phyloP scores from a whole-genome alignment of 2,797 vertebrate genomes.

The Avahi laniger region DNA sequence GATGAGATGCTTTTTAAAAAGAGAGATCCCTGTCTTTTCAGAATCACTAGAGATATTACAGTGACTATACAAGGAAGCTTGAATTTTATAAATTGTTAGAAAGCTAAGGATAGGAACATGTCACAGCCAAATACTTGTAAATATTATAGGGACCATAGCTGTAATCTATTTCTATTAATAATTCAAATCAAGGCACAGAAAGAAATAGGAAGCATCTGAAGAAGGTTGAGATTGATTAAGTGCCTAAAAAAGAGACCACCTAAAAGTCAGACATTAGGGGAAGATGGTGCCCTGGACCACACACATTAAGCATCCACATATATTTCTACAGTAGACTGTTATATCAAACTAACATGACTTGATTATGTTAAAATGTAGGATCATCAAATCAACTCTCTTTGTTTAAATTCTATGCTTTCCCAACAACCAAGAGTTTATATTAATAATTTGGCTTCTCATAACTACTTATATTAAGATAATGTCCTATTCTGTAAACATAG shows the following conservation, averaged over 20 bases:
- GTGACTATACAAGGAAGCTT: background rate
- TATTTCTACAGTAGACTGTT: background rate
- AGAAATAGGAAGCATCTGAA: background rate
- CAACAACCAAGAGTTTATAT: background rate
- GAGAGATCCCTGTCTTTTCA: background rate
- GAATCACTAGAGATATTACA: background rate
- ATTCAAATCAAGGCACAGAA: background rate
- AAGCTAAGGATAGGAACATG: background rate
- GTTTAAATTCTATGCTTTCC: background rate
- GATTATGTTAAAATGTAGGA: background rate
- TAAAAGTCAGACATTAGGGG: background rate
- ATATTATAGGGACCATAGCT: background rate
- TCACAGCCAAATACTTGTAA: background rate
- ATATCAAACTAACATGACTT: background rate
- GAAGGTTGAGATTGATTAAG: background rate
- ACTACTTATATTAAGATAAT: background rate
- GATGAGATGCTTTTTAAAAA: background rate
- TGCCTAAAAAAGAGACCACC: background rate
- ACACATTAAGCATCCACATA: background rate
- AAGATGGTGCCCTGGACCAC: background rate
- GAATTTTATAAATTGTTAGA: background rate
- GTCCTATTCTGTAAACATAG: background rate
- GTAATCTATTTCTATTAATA: background rate
- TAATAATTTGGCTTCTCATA: background rate
- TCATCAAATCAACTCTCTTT: background rate